phyloP scores from a whole-genome alignment of 2,797 vertebrate genomes.

The Dendrocincla tyrannina region DNA sequence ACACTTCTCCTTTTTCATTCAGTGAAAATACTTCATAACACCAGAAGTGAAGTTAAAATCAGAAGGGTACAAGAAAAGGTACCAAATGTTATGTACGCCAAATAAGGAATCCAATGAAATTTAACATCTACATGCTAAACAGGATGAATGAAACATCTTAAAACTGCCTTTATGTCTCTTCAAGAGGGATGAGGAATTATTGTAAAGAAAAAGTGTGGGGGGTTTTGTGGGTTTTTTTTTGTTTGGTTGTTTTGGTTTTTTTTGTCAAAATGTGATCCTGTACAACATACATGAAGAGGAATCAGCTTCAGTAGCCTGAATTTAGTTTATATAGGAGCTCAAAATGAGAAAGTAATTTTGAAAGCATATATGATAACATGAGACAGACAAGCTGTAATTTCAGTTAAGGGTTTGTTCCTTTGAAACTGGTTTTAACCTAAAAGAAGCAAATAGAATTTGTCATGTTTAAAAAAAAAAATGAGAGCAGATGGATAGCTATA shows the following conservation, averaged over 20 bases:
- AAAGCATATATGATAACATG: not conserved
- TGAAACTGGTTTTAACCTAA: not conserved
- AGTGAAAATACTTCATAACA: not conserved
- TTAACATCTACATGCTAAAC: not conserved
- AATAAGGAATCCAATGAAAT: not conserved
- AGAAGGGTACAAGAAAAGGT: not conserved
- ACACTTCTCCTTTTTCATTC: not conserved
- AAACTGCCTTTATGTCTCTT: not conserved
- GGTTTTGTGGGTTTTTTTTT: too few species aligned
- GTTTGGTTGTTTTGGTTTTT: not conserved
- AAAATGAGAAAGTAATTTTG: not conserved
- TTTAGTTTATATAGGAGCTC: not conserved
- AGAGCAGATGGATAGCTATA: not conserved
- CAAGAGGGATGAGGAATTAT: accelerated
- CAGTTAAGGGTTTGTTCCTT: not conserved
- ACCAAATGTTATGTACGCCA: accelerated
- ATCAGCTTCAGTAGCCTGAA: not conserved
- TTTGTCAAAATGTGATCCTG: not conserved
- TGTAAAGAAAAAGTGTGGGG: not conserved
- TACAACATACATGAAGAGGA: not conserved
- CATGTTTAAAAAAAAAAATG: not conserved
- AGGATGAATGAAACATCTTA: not conserved
- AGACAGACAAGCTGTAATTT: not conserved
- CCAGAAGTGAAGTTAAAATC: not conserved
- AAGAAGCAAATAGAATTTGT: not conserved